Conservation (phyloP, 2,113 vertebrate species). For the Pollimyrus isidori region DNA sequence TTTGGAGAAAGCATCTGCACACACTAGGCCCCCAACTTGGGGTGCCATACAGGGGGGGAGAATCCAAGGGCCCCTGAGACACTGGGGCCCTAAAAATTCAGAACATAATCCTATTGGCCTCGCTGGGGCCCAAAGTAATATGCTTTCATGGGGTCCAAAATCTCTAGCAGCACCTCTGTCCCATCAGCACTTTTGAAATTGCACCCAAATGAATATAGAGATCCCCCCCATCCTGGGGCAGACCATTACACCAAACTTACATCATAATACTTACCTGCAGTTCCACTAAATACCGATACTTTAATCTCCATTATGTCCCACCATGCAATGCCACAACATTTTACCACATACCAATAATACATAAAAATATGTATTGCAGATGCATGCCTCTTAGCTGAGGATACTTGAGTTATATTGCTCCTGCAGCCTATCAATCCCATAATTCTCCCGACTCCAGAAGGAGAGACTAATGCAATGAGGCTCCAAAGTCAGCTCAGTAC, state of each 20-base stretch:
- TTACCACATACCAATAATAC: not conserved
- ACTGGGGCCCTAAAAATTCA: not conserved
- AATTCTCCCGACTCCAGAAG: not conserved
- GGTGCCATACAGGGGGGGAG: not conserved
- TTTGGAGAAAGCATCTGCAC: not conserved
- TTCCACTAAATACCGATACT: constrained; percentile 34
- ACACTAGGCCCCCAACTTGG: not conserved
- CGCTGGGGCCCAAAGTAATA: too few species aligned
- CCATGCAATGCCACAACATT: not conserved
- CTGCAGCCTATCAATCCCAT: not conserved
- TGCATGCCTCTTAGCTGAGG: not conserved
- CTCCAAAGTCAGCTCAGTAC: not conserved
- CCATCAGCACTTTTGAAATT: constrained; percentile 20
- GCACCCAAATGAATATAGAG: constrained; percentile 39
- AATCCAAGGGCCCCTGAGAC: not conserved
- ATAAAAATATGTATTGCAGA: not conserved
- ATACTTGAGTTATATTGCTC: not conserved
- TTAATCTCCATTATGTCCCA: not conserved
- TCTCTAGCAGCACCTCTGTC: not conserved
- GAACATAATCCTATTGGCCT: not conserved
- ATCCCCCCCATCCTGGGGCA: constrained; percentile 21
- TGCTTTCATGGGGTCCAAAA: too few species aligned
- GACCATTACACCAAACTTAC: constrained; percentile 34
- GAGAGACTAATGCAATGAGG: not conserved
- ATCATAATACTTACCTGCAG: not conserved